Base-by-base conservation (phyloP, 1,140 invertebrate species). In the Papilio polyxenes region DNA sequence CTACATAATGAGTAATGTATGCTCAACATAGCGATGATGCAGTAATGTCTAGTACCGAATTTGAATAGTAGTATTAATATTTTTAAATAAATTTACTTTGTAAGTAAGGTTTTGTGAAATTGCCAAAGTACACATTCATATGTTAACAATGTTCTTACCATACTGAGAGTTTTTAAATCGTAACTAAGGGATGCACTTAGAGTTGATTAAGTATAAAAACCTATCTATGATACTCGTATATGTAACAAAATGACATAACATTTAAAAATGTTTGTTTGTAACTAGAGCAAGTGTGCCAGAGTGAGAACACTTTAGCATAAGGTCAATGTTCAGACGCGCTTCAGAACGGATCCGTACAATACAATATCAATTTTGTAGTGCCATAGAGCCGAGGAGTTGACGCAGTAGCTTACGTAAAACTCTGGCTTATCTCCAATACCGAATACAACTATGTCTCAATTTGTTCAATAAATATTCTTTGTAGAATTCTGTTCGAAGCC, bases 251-350 rank as follows among this genome's bases (percentile, higher is more conserved):
- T 31, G 23, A 31, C 23, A 31, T 31, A 62, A 62, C 65, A 37
- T 72, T 13, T 72, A 37, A 72, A 37, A 72, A 72, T 1, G 1
- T 59, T n/a, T 10, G 37, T 37, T 72, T 37, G 31, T 72, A 72
- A 72, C 4, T 37, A 37, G 31, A 72, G 31, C 31, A 72, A 72
- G 65, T 37, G 31, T 23, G 23, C 62, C 5, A 37, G 59, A 62
- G n/a, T 20, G 23, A 13, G 15, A 56, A 17, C 65, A 37, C 65
- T 72, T 37, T 31, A 37, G 17, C 31, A 37, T 37, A 72, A 72
- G 65, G 65, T 72, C 65, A 72, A 72, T 72, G 65, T 72, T 72
- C 31, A 65, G 62, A 31, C 23, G 23, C 10, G 62, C 65, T 72
- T 40, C 13, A 23, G 65, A 72, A 72, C 31, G 31, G 10, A 72